Evolutionary conservation across 2,797 vertebrate genomes (phyloP), one percentile per base, ranked within the genome.

Genomic region (Urocyon cinereoargenteus): DNA sequence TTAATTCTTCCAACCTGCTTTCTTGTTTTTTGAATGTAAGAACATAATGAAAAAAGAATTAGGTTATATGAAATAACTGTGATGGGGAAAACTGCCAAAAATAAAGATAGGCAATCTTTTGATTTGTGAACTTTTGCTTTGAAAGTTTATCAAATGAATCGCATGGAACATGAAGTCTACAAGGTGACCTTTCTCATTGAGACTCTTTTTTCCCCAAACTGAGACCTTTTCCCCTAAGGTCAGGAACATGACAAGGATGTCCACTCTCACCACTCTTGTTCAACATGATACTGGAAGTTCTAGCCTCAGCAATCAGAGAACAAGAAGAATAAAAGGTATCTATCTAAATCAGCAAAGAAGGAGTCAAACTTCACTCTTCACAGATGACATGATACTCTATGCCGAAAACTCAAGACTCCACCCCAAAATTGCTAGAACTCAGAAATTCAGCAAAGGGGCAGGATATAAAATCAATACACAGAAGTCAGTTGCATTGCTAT

Each of bases 51-150:
- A 82, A 91, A 84, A 34, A 87, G 24, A 94, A 90, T 21, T 59
- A 72, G 68, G 18, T 31, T 72, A 68, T n/a, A 53, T 73, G 16
- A 81, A 96, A 93, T 75, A 94, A 90, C 7, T 72, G 40, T n/a
- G 55, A 87, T 87, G 68, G 70, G 61, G 11, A 83, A 87, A 78
- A 86, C 6, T 73, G 45, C 40, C 62, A 92, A 94, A 94, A 94
- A n/a, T 68, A 92, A 86, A 96, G 28, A 79, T 19, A 73, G 2
- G 12, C 4, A 73, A 84, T 73, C 40, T 86, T 73, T 77, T 73
- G 45, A 70, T 73, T 72, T 36, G 57, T 0, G 0, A 75, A 34
- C 51, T 77, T 77, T 13, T 93, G 64, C 75, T 75, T 75, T 73
- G 18, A 75, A 87, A 86, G 55, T 66, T 64, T 64, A 62, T 70